Evolutionary conservation across 1,140 invertebrate species (phyloP), one percentile per base, ranked within the genome.

Genomic region (Papilio helenus): DNA sequence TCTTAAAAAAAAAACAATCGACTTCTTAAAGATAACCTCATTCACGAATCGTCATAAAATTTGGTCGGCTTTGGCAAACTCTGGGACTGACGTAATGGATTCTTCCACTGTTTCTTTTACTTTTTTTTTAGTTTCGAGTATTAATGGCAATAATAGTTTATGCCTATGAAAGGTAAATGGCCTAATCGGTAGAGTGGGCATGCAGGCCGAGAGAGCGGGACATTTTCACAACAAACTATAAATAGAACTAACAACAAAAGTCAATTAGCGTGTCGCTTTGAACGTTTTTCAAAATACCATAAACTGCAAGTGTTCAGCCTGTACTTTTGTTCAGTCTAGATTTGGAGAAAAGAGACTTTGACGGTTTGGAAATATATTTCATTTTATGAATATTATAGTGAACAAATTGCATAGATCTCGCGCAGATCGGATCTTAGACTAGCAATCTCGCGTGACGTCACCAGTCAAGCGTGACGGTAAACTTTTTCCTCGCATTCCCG

Each of bases 401-500:
- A 39, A 39, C 7, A 55, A 55, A n/a, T 55, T 61, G 58, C 23
- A 26, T 2, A 61, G 23, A 61, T 10, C 58, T 46, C 42, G 20
- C n/a, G 39, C n/a, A 42, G 10, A 73, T 73, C 44, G 44, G 9
- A 74, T 74, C 39, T 73, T 73, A n/a, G 39, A 14, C 39, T 39
- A 46, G 72, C 42, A 72, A 58, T 79, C 42, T 72, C 34, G 76
- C 58, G 76, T 78, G 76, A 76, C 71, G 20, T 51, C 72, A 58
- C 29, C 42, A 81, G 44, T 79, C 76, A 79, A 42, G 61, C 58
- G 49, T 39, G 72, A 79, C 65, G 18, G 55, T 46, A 72, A 23
- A 78, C 39, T 80, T 80, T 81, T 74, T 74, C 72, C 20, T 72
- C 80, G 79, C 79, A 81, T 82, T 71, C 76, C 82, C 73, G 77